These are phyloP conservation scores for Ennomos quercinarius DNA, from an alignment of 2,888 invertebrate genomes.

Conservation along the genomic window DNA sequence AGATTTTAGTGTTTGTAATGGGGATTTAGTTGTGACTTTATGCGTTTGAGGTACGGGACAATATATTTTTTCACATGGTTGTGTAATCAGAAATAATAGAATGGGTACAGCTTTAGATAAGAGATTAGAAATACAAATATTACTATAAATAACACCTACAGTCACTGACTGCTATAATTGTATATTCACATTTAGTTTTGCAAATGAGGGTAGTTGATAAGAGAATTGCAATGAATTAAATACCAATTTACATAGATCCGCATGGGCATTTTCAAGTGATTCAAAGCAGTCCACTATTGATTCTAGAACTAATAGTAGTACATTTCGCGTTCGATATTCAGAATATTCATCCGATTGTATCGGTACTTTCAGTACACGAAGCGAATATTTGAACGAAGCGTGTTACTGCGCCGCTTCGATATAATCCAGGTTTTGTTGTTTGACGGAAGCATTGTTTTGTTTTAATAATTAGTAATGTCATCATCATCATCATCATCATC, in stretches of 20 bases:
- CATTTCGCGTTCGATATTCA: slow-evolving; percentile 63
- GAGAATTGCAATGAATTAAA: no score
- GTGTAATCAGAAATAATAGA: slow-evolving; percentile 11
- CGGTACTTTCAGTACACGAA: slow-evolving; percentile 75
- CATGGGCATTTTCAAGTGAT: no score
- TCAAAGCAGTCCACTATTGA: neutral
- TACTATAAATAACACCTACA: no score
- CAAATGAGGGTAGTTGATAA: no score
- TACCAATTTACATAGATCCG: no score
- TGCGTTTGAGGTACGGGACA: slow-evolving; percentile 9
- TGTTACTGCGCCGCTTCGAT: slow-evolving; percentile 62
- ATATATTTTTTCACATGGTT: slow-evolving; percentile 5
- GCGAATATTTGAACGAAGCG: slow-evolving; percentile 70
- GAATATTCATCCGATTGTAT: slow-evolving; percentile 72
- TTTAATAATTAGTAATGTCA: no score
- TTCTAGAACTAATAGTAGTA: slow-evolving; percentile 54
- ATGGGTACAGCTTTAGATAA: neutral
- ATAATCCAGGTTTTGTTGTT: slow-evolving; percentile 57
- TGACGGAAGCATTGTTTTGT: slow-evolving; percentile 36
- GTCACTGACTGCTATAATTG: no score
- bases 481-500: no score
- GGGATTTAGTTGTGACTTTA: slow-evolving; percentile 23
- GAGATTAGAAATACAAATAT: neutral
- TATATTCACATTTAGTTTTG: no score
- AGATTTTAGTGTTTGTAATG: slow-evolving; percentile 26